Base-by-base conservation (phyloP, 2,797 vertebrate species). In the Coregonus ussuriensis region DNA sequence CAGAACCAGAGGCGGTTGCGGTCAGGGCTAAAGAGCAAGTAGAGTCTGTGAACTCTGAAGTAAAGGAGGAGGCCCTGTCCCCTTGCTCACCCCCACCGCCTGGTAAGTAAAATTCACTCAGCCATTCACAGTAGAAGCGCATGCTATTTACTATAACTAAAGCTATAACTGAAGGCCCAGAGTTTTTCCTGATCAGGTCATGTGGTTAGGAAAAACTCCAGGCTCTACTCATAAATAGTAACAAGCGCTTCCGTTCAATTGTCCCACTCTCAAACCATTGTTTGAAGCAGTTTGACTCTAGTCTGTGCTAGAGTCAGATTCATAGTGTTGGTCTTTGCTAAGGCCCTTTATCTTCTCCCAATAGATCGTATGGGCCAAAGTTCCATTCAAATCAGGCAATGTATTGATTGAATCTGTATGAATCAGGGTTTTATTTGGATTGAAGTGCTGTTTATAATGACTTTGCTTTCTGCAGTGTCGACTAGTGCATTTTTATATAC, bases 51-150 rank as follows among this genome's bases (percentile, higher is more conserved):
- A 82, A 71, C 75, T 78, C 85, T 83, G 74, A 87, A 81, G 81
- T 90, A 76, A 91, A 90, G 82, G 92, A 94, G 85, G 89, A 91
- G 83, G 84, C 80, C 52, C 65, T n/a, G n/a, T 7, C 59, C 6
- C 59, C 87, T 79, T 83, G 88, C 83, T 85, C 88, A 63, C 77
- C 91, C 81, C 87, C 86, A 79, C 78, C 83, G 31, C 71, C 74
- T 76, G 94, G 94, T 95, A 90, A 94, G 94, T 95, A 82, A 74
- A n/a, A n/a, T 62, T 62, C 47, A 80, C 74, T 83, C 79, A 85
- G 74, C 88, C 84, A 83, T 88, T 87, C 81, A 84, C 68, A 74
- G 74, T 80, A 52, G 76, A 75, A 76, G 21, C 80, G 84, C 86
- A 91, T 83, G 82, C 66, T 52, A 75, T 71, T 47, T 79, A 82